Base-by-base conservation (phyloP, 2,113 vertebrate genomes). In the Apteryx owenii region DNA sequence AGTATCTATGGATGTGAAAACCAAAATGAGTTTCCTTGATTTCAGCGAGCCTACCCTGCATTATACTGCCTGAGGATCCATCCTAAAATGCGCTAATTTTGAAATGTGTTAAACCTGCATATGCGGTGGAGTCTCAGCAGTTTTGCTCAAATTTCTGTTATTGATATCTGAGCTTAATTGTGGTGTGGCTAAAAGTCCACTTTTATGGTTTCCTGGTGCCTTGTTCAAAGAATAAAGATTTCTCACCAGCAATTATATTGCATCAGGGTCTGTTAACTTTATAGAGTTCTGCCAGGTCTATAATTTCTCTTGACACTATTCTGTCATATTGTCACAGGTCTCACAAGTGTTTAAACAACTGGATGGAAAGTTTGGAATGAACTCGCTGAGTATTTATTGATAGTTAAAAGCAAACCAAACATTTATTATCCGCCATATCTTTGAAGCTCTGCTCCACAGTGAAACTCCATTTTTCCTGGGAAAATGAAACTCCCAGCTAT, bases 371-470 rank as follows among this genome's bases (percentile, higher is more conserved):
- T 91, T 81, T 26, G 17, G 81, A 91, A 92, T 93, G 46, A 95
- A 96, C 82, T 92, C 65, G 83, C 21, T 0, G 5, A 81, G 50
- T 93, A 91, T 90, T 97, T 95, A 97, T 68, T 93, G 86, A 90
- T 33, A 83, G 84, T 92, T 94, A 48, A 94, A 88, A 96, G 68
- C 71, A 95, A 93, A 96, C 71, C 86, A 96, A 94, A 85, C 91
- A 84, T 94, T 82, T 91, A 78, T 97, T 97, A 98, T 97, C 95
- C 82, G 88, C 85, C 88, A 36, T 89, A 95, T 96, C 94, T 94
- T 62, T 77, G 91, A 97, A 48, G 68, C 38, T 87, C 44, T 81
- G 92, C 44, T 89, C 36, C 48, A 89, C 77, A 89, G 53, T 5
- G 3, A 89, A 97, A 88, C 82, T 93, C 28, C 78, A 36, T 80